Evolutionary conservation across 2,113 vertebrate species (phyloP).

Genomic region (Chelonoidis abingdonii): DNA sequence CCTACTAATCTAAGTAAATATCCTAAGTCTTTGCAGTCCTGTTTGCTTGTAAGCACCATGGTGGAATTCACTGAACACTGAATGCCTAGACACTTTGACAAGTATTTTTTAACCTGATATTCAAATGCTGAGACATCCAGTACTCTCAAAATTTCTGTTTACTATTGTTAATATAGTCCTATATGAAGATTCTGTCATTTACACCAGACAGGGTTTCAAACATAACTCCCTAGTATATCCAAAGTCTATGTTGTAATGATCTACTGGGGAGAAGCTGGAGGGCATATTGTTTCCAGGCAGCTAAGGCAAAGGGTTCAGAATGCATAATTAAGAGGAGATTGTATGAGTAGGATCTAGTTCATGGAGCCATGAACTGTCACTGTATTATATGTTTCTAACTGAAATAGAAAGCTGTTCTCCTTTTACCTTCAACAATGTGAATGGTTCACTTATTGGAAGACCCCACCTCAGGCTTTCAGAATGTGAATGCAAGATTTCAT

Average conservation of each 20-base stretch:
- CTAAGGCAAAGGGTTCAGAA: not conserved
- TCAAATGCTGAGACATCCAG: not conserved
- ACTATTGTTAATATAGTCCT: not conserved
- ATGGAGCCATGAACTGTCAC: not conserved
- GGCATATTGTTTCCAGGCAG: not conserved
- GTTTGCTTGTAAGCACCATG: not conserved
- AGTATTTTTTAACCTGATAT: not conserved
- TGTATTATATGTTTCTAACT: not conserved
- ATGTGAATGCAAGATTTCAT: not conserved
- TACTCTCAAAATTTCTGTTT: not conserved
- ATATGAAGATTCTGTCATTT: rapidly evolving
- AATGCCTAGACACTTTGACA: not conserved
- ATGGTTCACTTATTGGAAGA: not conserved
- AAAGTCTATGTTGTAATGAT: not conserved
- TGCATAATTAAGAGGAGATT: not conserved
- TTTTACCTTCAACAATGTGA: not conserved
- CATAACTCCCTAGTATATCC: not conserved
- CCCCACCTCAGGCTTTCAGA: not conserved
- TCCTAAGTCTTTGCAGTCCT: not conserved
- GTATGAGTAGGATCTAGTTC: not conserved
- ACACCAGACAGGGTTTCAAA: not conserved
- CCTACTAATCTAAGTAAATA: too few species aligned
- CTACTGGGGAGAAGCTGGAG: not conserved
- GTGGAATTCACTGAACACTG: not conserved
- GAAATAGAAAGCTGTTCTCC: not conserved